Percentiles rank a stretch among this genome's conserved stretches.
phyloP scores from a whole-genome alignment of 2,888 invertebrate genomes.

The Amaurobius ferox region DNA sequence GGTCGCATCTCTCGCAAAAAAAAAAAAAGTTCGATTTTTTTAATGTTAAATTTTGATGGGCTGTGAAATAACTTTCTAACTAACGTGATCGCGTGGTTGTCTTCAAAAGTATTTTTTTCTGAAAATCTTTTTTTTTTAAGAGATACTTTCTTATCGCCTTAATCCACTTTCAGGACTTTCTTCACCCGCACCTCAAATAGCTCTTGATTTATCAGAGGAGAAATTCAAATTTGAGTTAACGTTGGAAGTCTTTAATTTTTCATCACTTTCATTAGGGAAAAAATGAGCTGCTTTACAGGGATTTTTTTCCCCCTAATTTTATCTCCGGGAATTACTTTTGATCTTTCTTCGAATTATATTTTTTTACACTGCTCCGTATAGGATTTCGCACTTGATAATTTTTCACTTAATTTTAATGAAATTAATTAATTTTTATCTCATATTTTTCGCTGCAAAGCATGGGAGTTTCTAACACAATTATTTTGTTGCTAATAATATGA shows the following conservation, averaged over 20 bases:
- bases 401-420: too few relatives aligned
- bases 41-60: conserved; percentile 10
- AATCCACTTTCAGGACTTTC: conserved; percentile 12
- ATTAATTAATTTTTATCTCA: too few relatives aligned
- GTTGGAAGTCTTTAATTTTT: background rate
- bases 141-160: conserved; percentile 15
- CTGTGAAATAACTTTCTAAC: conserved; percentile 6
- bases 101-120: background rate
- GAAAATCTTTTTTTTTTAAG: conserved; percentile 11
- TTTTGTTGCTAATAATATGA: too few relatives aligned
- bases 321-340: background rate
- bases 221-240: background rate
- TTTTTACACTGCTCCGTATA: too few relatives aligned
- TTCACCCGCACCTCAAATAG: background rate
- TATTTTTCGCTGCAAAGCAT: too few relatives aligned
- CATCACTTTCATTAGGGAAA: background rate
- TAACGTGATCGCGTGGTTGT: conserved; percentile 2
- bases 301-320: background rate
- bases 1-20: conserved; percentile 20
- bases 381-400: too few relatives aligned
- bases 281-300: too few relatives aligned
- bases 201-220: background rate
- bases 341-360: background rate
- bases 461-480: too few relatives aligned
- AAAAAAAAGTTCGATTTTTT: conserved; percentile 6